Percentiles rank a stretch among this genome's conserved stretches.
Conservation (phyloP, 2,113 vertebrate genomes). For the Atractosteus spatula region DNA sequence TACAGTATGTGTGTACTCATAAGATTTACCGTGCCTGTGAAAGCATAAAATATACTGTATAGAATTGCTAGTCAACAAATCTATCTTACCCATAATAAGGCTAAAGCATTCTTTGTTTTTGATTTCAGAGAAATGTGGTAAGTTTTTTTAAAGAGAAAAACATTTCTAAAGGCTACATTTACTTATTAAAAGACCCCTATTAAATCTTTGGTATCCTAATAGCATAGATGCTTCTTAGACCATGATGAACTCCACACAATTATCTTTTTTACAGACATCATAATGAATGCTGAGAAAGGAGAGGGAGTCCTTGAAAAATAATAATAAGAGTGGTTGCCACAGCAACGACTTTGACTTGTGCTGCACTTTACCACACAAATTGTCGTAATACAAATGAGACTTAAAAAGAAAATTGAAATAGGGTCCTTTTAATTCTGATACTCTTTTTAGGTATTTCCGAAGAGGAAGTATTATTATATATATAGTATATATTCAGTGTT, state of each 20-base stretch:
- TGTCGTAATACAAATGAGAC: constrained; percentile 6
- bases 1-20: no score
- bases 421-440: not conserved
- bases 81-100: no score
- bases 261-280: not conserved
- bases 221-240: not conserved
- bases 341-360: constrained; percentile 24
- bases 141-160: no score
- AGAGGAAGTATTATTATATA: not conserved
- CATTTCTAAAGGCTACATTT: not conserved
- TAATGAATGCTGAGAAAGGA: constrained; percentile 6
- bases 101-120: no score
- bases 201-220: not conserved
- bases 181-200: not conserved
- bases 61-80: no score
- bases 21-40: no score
- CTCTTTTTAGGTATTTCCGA: not conserved
- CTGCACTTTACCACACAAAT: constrained; percentile 12
- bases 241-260: constrained; percentile 3
- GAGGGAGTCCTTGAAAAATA: constrained; percentile 22
- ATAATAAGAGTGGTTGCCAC: constrained; percentile 24
- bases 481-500: not conserved
- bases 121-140: no score
- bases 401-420: not conserved
- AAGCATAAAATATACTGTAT: no score